Evolutionary conservation across 2,888 invertebrate genomes (phyloP).

Genomic region (Pheosia gnoma): DNA sequence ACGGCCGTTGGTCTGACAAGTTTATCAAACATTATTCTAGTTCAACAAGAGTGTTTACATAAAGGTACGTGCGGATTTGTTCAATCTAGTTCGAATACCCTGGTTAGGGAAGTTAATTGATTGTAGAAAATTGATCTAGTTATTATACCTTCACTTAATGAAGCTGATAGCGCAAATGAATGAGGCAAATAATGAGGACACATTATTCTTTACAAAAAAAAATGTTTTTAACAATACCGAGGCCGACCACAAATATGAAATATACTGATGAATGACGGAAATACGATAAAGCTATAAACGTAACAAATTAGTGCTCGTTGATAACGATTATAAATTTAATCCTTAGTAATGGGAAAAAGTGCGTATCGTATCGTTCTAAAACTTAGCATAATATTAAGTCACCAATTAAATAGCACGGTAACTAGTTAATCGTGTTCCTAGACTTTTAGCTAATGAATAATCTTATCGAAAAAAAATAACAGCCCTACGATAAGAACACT

Average conservation of each 20-base stretch:
- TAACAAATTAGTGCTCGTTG: not conserved
- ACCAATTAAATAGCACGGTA: not conserved
- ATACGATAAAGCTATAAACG: conserved; percentile 9
- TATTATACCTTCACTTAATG: no score
- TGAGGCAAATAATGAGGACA: no score
- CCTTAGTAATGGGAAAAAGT: not conserved
- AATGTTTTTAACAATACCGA: no score
- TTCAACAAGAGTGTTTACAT: conserved; percentile 48
- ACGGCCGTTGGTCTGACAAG: conserved; percentile 20
- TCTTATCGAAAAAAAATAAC: conserved; percentile 35
- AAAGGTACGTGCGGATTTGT: conserved; percentile 39
- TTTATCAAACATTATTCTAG: conserved; percentile 40
- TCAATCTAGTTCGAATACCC: not conserved
- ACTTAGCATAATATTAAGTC: no score
- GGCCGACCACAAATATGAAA: no score
- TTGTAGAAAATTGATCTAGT: no score
- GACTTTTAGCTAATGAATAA: conserved; percentile 10
- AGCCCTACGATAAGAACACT: conserved; percentile 37
- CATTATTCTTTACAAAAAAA: no score
- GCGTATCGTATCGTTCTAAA: not conserved
- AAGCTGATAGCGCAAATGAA: no score
- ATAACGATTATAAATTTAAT: conserved; percentile 1
- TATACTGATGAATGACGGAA: conserved; percentile 3
- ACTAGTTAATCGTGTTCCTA: not conserved
- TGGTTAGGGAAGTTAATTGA: not conserved